Conservation (phyloP, 92 coral and sea anemone species). For the Actinostola sp. region DNA sequence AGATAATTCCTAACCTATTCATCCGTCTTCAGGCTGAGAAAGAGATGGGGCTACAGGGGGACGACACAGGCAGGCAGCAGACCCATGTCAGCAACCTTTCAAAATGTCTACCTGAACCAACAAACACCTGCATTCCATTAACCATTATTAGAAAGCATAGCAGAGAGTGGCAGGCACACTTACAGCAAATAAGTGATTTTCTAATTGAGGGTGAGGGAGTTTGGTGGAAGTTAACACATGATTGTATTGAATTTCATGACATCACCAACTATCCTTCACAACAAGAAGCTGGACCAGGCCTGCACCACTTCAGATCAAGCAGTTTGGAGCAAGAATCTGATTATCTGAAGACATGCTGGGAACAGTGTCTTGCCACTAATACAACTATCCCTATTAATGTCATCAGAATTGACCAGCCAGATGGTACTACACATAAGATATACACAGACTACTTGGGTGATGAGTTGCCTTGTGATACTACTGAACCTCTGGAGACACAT, state of each 20-base stretch:
- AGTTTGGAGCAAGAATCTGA: constrained; percentile 33
- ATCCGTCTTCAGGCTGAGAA: constrained; percentile 58
- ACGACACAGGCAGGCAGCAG: constrained; percentile 51
- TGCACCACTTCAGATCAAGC: constrained; percentile 56
- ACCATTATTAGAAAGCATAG: constrained; percentile 19
- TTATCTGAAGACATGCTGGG: constrained; percentile 55
- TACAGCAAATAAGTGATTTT: constrained; percentile 47
- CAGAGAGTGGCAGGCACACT: constrained; percentile 42
- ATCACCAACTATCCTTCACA: constrained; percentile 31
- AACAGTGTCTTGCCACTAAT: constrained; percentile 29
- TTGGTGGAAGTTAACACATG: constrained; percentile 39
- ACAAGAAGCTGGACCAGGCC: constrained; percentile 27
- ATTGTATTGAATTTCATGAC: constrained; percentile 35
- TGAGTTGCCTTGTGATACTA: too few relatives aligned
- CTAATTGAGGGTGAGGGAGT: constrained; percentile 50
- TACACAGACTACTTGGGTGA: too few relatives aligned
- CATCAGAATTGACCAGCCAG: constrained; percentile 25
- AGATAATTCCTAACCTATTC: constrained; percentile 54
- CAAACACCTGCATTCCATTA: constrained; percentile 38
- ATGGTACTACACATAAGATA: constrained; percentile 24
- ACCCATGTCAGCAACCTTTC: constrained; percentile 47
- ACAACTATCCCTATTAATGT: constrained; percentile 32
- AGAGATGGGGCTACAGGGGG: constrained; percentile 42
- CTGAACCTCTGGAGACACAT: too few relatives aligned
- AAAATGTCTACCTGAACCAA: constrained; percentile 31